Evolutionary conservation across 2,113 vertebrate genomes (phyloP).

Genomic region (Capricornis sumatraensis): DNA sequence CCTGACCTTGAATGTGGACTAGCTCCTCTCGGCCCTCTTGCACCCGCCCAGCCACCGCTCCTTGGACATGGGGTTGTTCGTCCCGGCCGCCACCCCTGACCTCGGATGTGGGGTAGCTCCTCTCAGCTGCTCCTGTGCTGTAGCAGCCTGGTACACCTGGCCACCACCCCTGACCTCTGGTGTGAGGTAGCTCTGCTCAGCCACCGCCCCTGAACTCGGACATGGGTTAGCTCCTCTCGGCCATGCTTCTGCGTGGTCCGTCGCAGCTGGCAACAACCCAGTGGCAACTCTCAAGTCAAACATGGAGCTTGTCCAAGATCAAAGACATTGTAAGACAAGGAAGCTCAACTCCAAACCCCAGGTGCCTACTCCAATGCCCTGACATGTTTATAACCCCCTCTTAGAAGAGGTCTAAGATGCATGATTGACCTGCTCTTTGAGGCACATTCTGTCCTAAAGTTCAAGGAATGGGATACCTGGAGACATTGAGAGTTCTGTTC

Average conservation of each 20-base stretch:
- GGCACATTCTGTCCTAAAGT: not conserved
- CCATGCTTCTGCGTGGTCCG: fast-evolving
- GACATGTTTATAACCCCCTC: not conserved
- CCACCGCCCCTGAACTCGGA: fast-evolving
- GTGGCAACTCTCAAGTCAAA: not conserved
- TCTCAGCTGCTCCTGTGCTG: no score
- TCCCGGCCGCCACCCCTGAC: fast-evolving
- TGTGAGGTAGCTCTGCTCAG: no score
- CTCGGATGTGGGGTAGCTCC: no score
- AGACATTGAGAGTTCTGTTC: not conserved
- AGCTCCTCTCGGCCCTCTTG: no score
- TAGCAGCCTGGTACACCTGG: no score
- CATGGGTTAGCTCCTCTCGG: fast-evolving
- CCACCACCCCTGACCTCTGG: no score
- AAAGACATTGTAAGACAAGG: not conserved
- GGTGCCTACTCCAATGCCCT: no score
- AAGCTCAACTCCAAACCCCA: not conserved
- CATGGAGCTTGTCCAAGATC: not conserved
- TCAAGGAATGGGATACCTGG: not conserved
- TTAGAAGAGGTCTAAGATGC: not conserved
- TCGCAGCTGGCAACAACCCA: fast-evolving
- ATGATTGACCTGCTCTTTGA: not conserved
- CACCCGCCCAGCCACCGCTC: fast-evolving
- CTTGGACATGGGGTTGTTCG: no score
- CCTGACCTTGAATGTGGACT: no score